Evolutionary conservation across 1,140 invertebrate genomes (phyloP).

Genomic region (Leptinotarsa lineolata): DNA sequence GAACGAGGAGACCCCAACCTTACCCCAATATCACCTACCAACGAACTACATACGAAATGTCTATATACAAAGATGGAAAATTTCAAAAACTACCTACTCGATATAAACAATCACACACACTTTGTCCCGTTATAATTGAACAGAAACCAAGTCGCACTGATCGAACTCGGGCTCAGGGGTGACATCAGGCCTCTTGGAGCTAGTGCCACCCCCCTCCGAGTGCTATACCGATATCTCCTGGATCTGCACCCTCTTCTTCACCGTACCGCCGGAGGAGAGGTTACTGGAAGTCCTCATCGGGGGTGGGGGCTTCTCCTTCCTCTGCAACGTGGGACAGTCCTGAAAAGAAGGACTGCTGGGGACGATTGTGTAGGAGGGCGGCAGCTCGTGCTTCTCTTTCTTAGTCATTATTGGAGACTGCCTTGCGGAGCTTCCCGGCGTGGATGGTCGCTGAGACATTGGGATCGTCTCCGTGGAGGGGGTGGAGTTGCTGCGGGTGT

Average conservation of each 20-base stretch:
- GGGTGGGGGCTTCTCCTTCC: slow-evolving; percentile 47
- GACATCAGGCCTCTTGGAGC: slow-evolving; percentile 39
- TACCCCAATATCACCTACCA: neutral
- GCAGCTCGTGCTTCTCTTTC: slow-evolving; percentile 54
- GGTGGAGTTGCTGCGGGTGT: slow-evolving; percentile 39
- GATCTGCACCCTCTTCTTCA: slow-evolving; percentile 70
- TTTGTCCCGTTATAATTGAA: slow-evolving; percentile 50
- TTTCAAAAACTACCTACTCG: neutral
- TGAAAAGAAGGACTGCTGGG: slow-evolving; percentile 37
- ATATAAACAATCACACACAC: slow-evolving; percentile 26
- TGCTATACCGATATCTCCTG: slow-evolving; percentile 71
- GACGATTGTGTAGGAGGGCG: slow-evolving; percentile 57
- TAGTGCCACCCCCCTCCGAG: slow-evolving; percentile 26
- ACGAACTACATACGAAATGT: neutral
- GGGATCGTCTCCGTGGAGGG: slow-evolving; percentile 53
- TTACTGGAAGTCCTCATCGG: slow-evolving; percentile 55
- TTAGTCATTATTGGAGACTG: slow-evolving; percentile 44
- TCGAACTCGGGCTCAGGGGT: slow-evolving; percentile 43
- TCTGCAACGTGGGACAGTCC: slow-evolving; percentile 26
- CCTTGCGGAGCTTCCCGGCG: slow-evolving; percentile 46
- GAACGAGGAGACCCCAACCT: too few species aligned
- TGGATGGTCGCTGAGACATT: slow-evolving; percentile 56
- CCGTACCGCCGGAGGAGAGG: slow-evolving; percentile 56
- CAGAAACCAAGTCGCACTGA: slow-evolving; percentile 51
- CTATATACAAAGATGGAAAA: slow-evolving; percentile 2